Evolutionary conservation across 2,888 invertebrate genomes (phyloP), one percentile per base, ranked within the genome.

Genomic region (Aleiodes testaceus): DNA sequence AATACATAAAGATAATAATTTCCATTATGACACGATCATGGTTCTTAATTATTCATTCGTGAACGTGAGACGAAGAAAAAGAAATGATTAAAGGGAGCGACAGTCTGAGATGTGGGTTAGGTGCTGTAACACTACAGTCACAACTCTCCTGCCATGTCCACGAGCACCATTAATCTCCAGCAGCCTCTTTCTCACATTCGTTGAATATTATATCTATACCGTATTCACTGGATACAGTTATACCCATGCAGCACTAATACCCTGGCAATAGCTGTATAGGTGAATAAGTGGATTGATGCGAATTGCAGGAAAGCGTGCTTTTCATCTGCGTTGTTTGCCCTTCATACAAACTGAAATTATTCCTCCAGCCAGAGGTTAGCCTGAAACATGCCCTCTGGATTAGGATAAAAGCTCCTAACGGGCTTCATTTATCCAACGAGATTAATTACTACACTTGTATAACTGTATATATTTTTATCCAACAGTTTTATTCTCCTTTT

Each of bases 31-130:
- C 71, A 65, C 59, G 75, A 76, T 73, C 78, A 77, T 76, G 74
- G 78, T 78, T 80, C 79, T 81, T 81, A 81, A 80, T 81, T 81
- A 81, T 81, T 81, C 81, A 80, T 81, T 79, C 77, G 78, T 74
- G 61, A 70, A 76, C 74, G 69, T 70, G 74, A 53, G 69, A 72
- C 26, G 18, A 64, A 67, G 69, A 70, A 53, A 67, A 49, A 50
- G 49, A 69, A 50, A 26, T 20, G n/a, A 59, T 47, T 52, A 45
- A 52, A 20, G 66, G 18, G 53, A n/a, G 47, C 49, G 50, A 63
- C 53, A 61, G 63, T 69, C 53, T 78, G 78, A 80, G 79, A 79
- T 80, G 80, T 80, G 78, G 79, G 78, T 75, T 77, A 73, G 73
- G 74, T 74, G 4, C 14, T 42, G 76, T 70, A 75, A 76, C 75